A percentile compares a stretch with the other conserved stretches of the same genome.
These are phyloP conservation scores for Sebastes matsubarae DNA, from an alignment of 2,797 vertebrate genomes.

Conservation along the genomic window DNA sequence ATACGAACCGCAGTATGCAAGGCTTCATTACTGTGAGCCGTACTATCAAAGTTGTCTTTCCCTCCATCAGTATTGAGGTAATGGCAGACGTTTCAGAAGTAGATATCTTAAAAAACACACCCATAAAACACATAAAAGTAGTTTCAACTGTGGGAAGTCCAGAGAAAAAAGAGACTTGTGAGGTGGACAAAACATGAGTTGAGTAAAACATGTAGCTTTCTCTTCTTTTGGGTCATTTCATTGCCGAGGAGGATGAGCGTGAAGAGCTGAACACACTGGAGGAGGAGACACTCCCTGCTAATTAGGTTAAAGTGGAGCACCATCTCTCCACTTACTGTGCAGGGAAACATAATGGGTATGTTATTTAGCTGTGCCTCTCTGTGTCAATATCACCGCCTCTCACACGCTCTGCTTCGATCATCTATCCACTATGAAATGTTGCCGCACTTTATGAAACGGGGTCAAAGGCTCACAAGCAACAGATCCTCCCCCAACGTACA, in stretches of 20 bases:
- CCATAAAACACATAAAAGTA: neutral
- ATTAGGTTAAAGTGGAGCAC: constrained; percentile 60
- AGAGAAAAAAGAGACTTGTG: neutral
- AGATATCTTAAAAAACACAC: neutral
- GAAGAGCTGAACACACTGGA: neutral
- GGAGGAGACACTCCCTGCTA: constrained; percentile 60
- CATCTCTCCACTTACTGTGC: constrained; percentile 60
- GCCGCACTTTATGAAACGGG: neutral
- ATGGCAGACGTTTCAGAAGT: neutral
- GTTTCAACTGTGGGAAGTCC: neutral
- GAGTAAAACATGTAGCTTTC: neutral
- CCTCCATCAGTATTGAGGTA: neutral
- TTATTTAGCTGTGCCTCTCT: constrained; percentile 11
- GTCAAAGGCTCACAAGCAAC: neutral
- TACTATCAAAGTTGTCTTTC: neutral
- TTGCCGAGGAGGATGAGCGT: neutral
- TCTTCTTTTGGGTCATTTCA: neutral
- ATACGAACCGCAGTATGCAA: too few relatives aligned
- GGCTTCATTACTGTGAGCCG: neutral
- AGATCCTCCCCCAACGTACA: neutral
- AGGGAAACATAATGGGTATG: constrained; percentile 19
- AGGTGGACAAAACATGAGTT: neutral
- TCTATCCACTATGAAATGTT: neutral
- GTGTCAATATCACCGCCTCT: neutral
- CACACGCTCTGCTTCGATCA: neutral